Base-by-base conservation (phyloP, 1,140 invertebrate genomes). In the Cotesia vestalis region DNA sequence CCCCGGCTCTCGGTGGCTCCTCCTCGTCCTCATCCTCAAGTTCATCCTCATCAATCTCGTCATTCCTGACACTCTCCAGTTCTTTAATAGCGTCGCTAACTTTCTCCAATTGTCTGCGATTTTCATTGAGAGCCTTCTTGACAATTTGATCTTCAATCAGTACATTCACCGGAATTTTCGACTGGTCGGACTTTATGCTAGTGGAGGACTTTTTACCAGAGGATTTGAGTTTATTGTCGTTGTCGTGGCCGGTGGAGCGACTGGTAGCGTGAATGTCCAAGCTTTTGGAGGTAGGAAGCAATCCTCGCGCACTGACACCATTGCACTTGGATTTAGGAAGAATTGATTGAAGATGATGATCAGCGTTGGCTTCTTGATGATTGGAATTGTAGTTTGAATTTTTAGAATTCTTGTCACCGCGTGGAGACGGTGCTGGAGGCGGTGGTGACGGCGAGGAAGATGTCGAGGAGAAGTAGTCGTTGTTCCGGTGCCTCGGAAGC, bases 21-120 rank as follows among this genome's bases (percentile, higher is more conserved):
- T 85, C 57, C 85, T 86, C 73, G 81, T 86, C 78, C 88, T 84
- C 77, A 86, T 81, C 81, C 88, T 81, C 69, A 64, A 57, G n/a
- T 57, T 57, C 68, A 66, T 71, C 51, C 27, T 74, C 71, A 53
- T 67, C 52, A 11, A 20, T 14, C 4, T 66, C 67, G 12, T 60
- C 61, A n/a, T 2, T 71, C 69, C 5, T 83, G 14, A 85, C 85
- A 70, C 74, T 85, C 59, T 87, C 85, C 64, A 86, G 84, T 66
- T 86, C 85, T 57, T 86, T 86, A 12, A 87, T 85, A 8, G 83
- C 86, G 36, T 86, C 85, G 71, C 84, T 87, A 1, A 86, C 83
- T 64, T 84, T 85, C 46, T 86, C 85, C 68, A 86, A 38, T 59
- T 87, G 85, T n/a, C 85, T 71, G 1, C 85, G 78, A 52, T 86